phyloP scores from a whole-genome alignment of 2,113 vertebrate species.

The Tychaedon coryphoeus region DNA sequence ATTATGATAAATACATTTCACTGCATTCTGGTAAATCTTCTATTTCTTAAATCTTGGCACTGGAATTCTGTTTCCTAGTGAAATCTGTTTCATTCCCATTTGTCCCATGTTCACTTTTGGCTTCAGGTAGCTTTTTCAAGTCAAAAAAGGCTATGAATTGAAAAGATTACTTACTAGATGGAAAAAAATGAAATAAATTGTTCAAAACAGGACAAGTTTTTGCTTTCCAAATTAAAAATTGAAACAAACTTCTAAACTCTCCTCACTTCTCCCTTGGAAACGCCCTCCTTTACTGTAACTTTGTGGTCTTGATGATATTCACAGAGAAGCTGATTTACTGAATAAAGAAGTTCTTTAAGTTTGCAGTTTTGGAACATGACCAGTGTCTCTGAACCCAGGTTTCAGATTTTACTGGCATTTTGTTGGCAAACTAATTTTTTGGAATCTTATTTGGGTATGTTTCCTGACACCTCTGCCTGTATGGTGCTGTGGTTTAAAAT shows the following conservation, averaged over 20 bases:
- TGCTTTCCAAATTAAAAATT: conserved; percentile 67
- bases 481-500: conserved; percentile 52
- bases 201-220: conserved; percentile 29
- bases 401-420: conserved; percentile 78
- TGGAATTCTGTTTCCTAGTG: background rate
- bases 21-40: background rate
- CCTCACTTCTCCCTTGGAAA: conserved; percentile 63
- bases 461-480: conserved; percentile 74
- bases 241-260: conserved; percentile 41
- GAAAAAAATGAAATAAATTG: conserved; percentile 23
- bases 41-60: background rate
- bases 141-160: background rate
- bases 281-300: conserved; percentile 57
- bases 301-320: conserved; percentile 73
- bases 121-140: background rate
- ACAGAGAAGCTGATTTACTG: conserved; percentile 75
- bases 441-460: conserved; percentile 68
- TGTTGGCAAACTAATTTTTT: conserved; percentile 72
- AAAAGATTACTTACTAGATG: conserved; percentile 22
- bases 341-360: conserved; percentile 78
- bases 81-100: background rate
- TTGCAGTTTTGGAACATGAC: conserved; percentile 69
- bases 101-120: background rate
- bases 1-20: background rate
- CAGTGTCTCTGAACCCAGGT: conserved; percentile 73